Evolutionary conservation across 2,888 invertebrate species (phyloP), one percentile per base, ranked within the genome.

Genomic region (Desoria tigrina): DNA sequence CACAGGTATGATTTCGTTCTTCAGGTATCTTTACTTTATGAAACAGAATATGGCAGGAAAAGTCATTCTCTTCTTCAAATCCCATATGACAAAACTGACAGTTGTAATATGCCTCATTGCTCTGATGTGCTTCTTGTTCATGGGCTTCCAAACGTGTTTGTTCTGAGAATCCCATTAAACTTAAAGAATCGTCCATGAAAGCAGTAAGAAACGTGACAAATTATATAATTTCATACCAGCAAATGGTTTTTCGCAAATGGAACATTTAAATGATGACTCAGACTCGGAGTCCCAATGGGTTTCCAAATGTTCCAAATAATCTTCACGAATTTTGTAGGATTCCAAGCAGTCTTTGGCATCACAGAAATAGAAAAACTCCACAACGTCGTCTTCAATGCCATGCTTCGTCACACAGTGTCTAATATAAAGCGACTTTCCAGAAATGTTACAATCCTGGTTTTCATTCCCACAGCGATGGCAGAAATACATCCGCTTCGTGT

Each of bases 361-460:
- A 42, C 57, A 57, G 24, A 57, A 57, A 24, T 57, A 42, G 39
- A 57, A 57, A 24, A 23, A 57, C 57, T 57, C 57, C 6, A 57
- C 57, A 39, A 57, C 26, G 18, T 57, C 57, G 21, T 57, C 57
- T 57, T 57, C 57, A 14, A 57, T 24, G 9, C 23, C 42, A 39
- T 57, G 57, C 16, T 6, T 28, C 6, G 7, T 57, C 7, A 57
- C 23, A 24, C 57, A 57, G 24, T 57, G 57, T 18, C n/a, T 23
- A 7, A 57, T 28, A 21, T 57, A 57, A 18, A n/a, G 2, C 3
- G 42, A 39, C 39, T 57, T 57, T n/a, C 57, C 21, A 27, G 26
- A 18, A 57, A 57, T 57, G 9, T 18, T 24, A 4, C 23, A 7
- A 6, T 16, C 28, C 14, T n/a, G 23, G 14, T n/a, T 11, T 6